Evolutionary conservation across 2,113 vertebrate genomes (phyloP).

Genomic region (mouse (Mus musculus)): DNA sequence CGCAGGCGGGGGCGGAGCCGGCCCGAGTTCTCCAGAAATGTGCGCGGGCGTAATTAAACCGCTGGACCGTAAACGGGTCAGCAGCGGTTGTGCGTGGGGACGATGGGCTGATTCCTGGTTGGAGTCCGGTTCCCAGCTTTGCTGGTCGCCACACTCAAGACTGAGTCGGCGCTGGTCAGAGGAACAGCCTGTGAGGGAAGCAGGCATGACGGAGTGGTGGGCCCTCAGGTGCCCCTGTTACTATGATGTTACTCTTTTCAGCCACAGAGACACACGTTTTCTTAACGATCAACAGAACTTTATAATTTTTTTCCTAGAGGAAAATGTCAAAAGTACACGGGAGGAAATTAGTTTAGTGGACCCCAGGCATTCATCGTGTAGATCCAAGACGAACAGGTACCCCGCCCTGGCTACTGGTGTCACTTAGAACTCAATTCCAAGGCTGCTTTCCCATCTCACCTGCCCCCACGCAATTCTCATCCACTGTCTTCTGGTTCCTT

Average conservation of each 20-base stretch:
- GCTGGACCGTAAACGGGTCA: neutral
- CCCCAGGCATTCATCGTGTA: accelerated
- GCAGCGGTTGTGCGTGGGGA: too few species aligned
- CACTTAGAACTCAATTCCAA: neutral
- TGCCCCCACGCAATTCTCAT: neutral
- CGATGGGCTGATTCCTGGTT: neutral
- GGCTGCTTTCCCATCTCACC: neutral
- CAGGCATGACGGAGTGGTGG: neutral
- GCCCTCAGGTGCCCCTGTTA: neutral
- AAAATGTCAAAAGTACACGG: neutral
- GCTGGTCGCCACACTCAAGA: neutral
- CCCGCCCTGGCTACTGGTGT: accelerated
- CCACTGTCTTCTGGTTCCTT: neutral
- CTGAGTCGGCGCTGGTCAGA: too few species aligned
- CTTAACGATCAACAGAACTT: neutral
- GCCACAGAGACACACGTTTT: neutral
- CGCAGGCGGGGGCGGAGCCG: neutral
- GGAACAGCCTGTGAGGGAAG: neutral
- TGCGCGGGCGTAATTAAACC: accelerated
- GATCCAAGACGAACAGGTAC: too few species aligned
- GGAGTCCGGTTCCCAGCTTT: neutral
- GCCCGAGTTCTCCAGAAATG: accelerated
- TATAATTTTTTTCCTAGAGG: neutral
- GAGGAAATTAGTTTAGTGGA: neutral
- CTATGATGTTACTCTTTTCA: neutral